Conservation (phyloP, 2,888 invertebrate genomes). For the Lithophane semibrunnea region DNA sequence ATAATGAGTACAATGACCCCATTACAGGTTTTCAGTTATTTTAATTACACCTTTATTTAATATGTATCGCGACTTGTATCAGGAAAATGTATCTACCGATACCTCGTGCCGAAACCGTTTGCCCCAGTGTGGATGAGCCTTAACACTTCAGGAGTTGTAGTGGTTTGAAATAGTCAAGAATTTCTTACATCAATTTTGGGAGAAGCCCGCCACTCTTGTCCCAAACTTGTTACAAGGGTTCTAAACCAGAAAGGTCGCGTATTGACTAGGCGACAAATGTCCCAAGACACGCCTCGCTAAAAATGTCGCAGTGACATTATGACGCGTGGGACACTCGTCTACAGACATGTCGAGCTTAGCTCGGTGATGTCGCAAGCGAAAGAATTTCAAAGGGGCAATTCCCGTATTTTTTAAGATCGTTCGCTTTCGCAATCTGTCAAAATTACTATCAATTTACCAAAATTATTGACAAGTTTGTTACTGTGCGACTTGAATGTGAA, state of each 20-base stretch:
- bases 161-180: not conserved
- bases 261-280: constrained; percentile 1
- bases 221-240: not conserved
- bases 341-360: not conserved
- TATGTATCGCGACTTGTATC: not conserved
- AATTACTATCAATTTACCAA: too few relatives aligned
- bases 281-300: not conserved
- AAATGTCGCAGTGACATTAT: constrained; percentile 23
- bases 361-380: not conserved
- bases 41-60: too few relatives aligned
- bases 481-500: too few relatives aligned
- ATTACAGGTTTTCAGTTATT: too few relatives aligned
- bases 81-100: not conserved
- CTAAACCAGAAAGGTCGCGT: not conserved
- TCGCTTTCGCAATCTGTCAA: too few relatives aligned
- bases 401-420: too few relatives aligned
- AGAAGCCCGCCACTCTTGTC: not conserved
- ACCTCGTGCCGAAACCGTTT: not conserved
- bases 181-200: not conserved
- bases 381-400: not conserved
- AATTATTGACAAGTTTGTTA: too few relatives aligned
- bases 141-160: not conserved
- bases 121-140: not conserved
- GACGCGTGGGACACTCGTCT: not conserved
- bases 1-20: too few relatives aligned